Conservation (phyloP, 2,888 invertebrate species). For the Phortica magna region DNA sequence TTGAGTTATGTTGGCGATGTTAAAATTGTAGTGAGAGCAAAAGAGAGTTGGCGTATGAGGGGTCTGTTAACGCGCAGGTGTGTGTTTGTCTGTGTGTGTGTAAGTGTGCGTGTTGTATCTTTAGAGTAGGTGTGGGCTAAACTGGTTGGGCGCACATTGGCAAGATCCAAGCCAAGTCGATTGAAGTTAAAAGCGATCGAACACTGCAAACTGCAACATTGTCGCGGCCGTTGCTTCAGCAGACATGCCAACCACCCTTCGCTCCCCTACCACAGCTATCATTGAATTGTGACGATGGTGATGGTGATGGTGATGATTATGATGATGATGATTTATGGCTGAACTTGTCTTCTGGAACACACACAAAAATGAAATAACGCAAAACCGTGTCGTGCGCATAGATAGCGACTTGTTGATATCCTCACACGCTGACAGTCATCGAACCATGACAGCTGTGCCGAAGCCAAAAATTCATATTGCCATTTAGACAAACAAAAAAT, state of each 20-base stretch:
- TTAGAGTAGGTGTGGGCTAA: constrained; percentile 65
- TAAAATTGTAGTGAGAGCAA: background rate
- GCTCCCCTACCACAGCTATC: background rate
- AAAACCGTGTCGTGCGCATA: constrained; percentile 36
- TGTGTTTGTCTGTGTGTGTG: constrained; percentile 42
- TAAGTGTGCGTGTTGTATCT: constrained; percentile 39
- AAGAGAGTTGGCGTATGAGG: constrained; percentile 12
- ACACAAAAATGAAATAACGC: constrained; percentile 56
- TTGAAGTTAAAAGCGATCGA: background rate
- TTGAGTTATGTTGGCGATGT: constrained; percentile 48
- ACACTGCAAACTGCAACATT: background rate
- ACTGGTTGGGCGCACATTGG: constrained; percentile 59
- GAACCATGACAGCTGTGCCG: constrained; percentile 27
- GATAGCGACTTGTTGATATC: constrained; percentile 44
- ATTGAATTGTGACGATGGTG: constrained; percentile 30
- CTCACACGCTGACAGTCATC: constrained; percentile 42
- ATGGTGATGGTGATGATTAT: constrained; percentile 62
- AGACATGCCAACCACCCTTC: background rate
- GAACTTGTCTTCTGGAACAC: constrained; percentile 66
- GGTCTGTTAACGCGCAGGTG: constrained; percentile 27
- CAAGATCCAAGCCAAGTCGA: constrained; percentile 1
- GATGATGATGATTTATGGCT: constrained; percentile 66
- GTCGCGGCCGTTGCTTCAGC: constrained; percentile 32
- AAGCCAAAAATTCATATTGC: background rate
- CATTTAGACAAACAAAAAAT: background rate